Evolutionary conservation across 2,888 invertebrate genomes (phyloP), one percentile per base, ranked within the genome.

Genomic region (Cephalotes varians): DNA sequence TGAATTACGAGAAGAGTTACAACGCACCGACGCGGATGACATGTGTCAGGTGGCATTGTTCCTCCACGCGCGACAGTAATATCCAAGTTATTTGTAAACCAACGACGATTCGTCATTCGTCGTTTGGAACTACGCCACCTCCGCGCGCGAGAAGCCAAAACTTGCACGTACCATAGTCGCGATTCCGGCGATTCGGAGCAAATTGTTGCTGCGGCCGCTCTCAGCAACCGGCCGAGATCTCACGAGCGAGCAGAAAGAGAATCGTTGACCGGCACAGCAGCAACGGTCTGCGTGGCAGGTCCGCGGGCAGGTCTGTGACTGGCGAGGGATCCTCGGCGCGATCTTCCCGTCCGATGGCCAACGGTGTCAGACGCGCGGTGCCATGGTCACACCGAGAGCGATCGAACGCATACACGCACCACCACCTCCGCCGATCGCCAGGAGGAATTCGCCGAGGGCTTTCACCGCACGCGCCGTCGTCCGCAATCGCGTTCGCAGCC

Each of bases 151-250:
- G 62, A 84, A 74, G 65, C n/a, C n/a, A 25, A 76, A 37, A 65
- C 10, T 49, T 64, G 31, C 31, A 79, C 86, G n/a, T 85, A 85
- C 86, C 86, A 85, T 88, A 87, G 74, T 79, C 56, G 21, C 54
- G 64, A n/a, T 73, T 64, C 34, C 31, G 51, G 47, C 64, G 71
- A 49, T 64, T 65, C 34, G 51, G 65, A 51, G 76, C 51, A 54
- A 40, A 37, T 15, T 18, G 62, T 28, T n/a, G 56, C 10, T 21
- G 18, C 25, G 5, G 34, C 28, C n/a, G 12, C 18, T 54, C 34
- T 21, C 21, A 37, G 40, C 72, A 25, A 15, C 25, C 31, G 72
- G 4, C n/a, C 65, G 76, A 51, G 47, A 49, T 37, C 25, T 21
- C n/a, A n/a, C 60, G 15, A 25, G n/a, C 18, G 12, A 25, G 37